A percentile compares a stretch with the other conserved stretches of the same genome.
Evolutionary conservation across 2,888 invertebrate species (phyloP).

Genomic region (Conchocele bisecta): DNA sequence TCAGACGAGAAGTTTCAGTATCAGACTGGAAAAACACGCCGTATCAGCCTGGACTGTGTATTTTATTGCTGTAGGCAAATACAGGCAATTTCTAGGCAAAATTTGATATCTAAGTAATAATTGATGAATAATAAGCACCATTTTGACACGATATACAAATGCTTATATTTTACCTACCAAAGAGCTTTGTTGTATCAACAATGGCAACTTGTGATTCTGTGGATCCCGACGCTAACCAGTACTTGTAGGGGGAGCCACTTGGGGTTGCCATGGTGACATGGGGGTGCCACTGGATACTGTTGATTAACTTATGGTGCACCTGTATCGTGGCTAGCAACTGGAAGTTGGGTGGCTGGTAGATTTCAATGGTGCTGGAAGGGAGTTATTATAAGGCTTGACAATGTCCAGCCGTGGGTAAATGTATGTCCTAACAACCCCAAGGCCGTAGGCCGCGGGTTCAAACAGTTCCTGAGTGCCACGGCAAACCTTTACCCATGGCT

Average conservation of each 20-base stretch:
- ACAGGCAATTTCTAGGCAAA: no score
- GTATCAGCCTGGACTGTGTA: no score
- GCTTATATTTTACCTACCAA: conserved; percentile 39
- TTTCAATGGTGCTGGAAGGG: conserved; percentile 80
- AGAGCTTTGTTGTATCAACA: conserved; percentile 80
- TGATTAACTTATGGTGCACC: conserved; percentile 86
- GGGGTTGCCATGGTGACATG: conserved; percentile 85
- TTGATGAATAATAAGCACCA: background rate
- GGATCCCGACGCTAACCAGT: conserved; percentile 87
- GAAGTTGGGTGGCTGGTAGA: conserved; percentile 78
- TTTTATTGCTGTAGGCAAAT: no score
- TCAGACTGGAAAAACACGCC: no score
- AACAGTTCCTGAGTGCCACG: no score
- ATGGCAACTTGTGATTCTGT: conserved; percentile 84
- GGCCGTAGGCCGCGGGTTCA: no score
- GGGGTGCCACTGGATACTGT: conserved; percentile 90
- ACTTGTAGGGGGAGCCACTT: conserved; percentile 85
- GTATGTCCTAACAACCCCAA: no score
- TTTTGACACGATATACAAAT: background rate
- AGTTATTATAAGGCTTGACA: no score
- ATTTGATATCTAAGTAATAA: no score
- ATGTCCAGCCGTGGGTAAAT: no score
- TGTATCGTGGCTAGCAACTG: conserved; percentile 83
- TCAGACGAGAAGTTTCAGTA: no score
- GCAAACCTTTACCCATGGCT: no score